Evolutionary conservation across 1,140 invertebrate species (phyloP).

Genomic region (Geopemphigus sp.): DNA sequence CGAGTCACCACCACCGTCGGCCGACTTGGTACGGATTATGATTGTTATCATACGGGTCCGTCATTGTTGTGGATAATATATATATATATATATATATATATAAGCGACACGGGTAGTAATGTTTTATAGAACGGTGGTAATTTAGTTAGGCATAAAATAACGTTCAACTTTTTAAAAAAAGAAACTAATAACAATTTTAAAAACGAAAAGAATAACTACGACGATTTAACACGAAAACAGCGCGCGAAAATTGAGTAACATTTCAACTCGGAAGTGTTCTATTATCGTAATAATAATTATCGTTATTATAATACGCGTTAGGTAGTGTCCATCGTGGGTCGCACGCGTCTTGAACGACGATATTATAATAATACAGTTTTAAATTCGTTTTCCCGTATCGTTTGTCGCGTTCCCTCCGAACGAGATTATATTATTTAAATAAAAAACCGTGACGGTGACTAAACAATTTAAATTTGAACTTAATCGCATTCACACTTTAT

Average conservation of each 20-base stretch:
- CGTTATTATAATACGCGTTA: not conserved
- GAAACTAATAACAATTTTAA: not conserved
- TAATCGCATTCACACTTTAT: no score
- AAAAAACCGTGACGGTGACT: no score
- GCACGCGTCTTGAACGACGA: not conserved
- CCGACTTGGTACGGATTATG: constrained; percentile 29
- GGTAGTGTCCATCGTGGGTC: constrained; percentile 44
- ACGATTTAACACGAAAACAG: no score
- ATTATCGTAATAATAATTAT: not conserved
- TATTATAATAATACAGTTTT: not conserved
- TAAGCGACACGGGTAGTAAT: no score
- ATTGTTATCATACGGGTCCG: constrained; percentile 24
- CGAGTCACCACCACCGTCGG: constrained; percentile 38
- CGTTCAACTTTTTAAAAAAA: not conserved
- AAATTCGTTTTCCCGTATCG: no score
- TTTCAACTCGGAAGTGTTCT: not conserved
- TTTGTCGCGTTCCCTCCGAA: no score
- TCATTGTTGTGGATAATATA: not conserved
- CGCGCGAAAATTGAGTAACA: not conserved
- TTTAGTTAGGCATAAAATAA: no score
- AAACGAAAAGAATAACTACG: no score
- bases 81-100: no score
- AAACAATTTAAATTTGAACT: no score
- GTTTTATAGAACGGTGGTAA: not conserved
- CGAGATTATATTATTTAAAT: no score